These are phyloP conservation scores for Omphaloscelis lunosa DNA, from an alignment of 2,888 invertebrate genomes.

Conservation along the genomic window DNA sequence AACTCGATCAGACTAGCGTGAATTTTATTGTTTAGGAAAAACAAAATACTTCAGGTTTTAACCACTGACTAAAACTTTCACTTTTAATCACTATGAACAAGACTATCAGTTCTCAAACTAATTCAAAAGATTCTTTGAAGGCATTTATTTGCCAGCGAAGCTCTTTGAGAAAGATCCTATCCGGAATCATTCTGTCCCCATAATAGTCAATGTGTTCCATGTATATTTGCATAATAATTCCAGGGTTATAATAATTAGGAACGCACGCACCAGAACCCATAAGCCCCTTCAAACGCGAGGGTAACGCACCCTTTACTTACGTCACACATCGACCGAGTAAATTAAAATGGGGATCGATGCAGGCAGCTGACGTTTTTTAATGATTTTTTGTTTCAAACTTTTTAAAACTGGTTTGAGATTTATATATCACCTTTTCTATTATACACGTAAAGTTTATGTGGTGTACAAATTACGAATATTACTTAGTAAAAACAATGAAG, in stretches of 20 bases:
- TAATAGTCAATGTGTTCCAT: neutral
- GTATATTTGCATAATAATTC: neutral
- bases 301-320: conserved; percentile 47
- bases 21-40: neutral
- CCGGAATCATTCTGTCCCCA: neutral
- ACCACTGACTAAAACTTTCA: neutral
- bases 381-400: conserved; percentile 10
- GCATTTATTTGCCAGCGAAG: neutral
- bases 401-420: neutral
- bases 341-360: conserved; percentile 43
- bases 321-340: conserved; percentile 42
- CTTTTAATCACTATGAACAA: neutral
- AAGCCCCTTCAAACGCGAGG: conserved; percentile 38
- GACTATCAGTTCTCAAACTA: neutral
- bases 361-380: conserved; percentile 52
- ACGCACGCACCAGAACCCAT: conserved; percentile 22
- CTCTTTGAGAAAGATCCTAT: neutral
- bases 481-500: neutral
- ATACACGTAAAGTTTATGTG: neutral
- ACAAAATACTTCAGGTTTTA: neutral
- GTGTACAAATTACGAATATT: neutral
- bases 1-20: too few relatives aligned
- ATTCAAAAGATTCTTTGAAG: neutral
- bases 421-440: neutral
- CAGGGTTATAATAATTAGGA: conserved; percentile 28